Evolutionary conservation across 1,140 invertebrate species (phyloP).

Genomic region (Mylabris phalerata): DNA sequence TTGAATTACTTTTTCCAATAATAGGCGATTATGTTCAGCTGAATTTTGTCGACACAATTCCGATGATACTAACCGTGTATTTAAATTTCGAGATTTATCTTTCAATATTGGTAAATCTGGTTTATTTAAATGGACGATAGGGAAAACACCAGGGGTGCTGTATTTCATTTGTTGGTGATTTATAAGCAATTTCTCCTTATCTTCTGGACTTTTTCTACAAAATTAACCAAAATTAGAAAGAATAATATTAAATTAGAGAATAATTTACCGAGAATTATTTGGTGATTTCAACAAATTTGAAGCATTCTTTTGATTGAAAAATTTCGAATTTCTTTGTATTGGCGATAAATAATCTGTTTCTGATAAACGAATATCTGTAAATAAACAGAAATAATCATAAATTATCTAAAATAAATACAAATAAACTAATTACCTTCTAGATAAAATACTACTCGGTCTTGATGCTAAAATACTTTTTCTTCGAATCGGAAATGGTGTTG

Average conservation of each 20-base stretch:
- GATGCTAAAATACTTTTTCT: too few relatives aligned
- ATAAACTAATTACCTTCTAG: too few relatives aligned
- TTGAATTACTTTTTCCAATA: not conserved
- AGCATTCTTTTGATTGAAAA: too few relatives aligned
- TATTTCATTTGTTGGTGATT: not conserved
- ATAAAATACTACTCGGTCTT: too few relatives aligned
- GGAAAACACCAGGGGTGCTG: not conserved
- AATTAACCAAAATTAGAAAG: not conserved
- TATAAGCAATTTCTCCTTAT: not conserved
- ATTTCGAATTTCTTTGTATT: too few relatives aligned
- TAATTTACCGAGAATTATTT: not conserved
- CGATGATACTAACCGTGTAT: not conserved
- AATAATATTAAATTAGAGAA: not conserved
- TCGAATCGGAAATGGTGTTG: too few relatives aligned
- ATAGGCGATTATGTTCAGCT: not conserved
- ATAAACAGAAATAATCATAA: not conserved
- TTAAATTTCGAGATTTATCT: not conserved
- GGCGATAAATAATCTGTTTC: not conserved
- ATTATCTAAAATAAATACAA: too few relatives aligned
- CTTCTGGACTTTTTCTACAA: not conserved
- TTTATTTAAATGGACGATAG: not conserved
- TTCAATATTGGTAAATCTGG: not conserved
- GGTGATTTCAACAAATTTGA: not conserved
- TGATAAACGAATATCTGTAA: not conserved
- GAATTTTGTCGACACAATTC: not conserved